Base-by-base conservation (phyloP, 1,140 invertebrate species). In the Globodera rostochiensis region DNA sequence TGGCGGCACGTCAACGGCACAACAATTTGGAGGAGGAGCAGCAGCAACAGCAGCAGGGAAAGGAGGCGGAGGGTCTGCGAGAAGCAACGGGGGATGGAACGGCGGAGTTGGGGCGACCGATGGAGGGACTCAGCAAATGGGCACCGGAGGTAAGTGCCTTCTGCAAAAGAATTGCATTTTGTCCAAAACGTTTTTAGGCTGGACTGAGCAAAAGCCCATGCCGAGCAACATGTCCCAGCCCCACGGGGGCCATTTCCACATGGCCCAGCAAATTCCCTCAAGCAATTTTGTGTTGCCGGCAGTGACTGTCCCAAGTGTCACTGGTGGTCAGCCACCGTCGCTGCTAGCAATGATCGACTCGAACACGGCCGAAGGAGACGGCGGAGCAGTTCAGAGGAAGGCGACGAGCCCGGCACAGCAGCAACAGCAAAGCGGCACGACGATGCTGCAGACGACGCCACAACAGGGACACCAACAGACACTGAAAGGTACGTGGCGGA, bases 31-130 rank as follows among this genome's bases (percentile, higher is more conserved):
- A 3, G 25, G 49, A 47, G 36, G 2, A 49, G 1, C 73, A n/a
- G 57, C 57, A 77, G 21, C 45, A 77, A 15, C 75, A 77, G 50
- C 75, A 64, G 7, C 75, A 46, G 49, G 36, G 9, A 64, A 75
- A 53, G 25, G 36, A 5, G 36, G 36, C 25, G 69, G 8, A 71
- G 36, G 69, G 69, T 25, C 36, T 5, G 11, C 36, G 36, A 45
- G 9, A 36, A 71, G 69, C 21, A 47, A 6, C 25, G 69, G 69
- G 69, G 69, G n/a, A 36, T 36, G 69, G 36, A 71, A 71, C 69
- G 69, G 69, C 25, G 69, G 69, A 7, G 67, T 7, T 5, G 67
- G 67, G 7, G 67, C 67, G 19, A 4, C 67, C n/a, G 67, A 21
- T 69, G 67, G n/a, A 8, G 67, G 11, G 7, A 53, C 50, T 53